A percentile compares a stretch with the other conserved stretches of the same genome.
These are phyloP conservation scores for Dissostichus mawsoni DNA, from an alignment of 2,113 vertebrate genomes.

Conservation along the genomic window DNA sequence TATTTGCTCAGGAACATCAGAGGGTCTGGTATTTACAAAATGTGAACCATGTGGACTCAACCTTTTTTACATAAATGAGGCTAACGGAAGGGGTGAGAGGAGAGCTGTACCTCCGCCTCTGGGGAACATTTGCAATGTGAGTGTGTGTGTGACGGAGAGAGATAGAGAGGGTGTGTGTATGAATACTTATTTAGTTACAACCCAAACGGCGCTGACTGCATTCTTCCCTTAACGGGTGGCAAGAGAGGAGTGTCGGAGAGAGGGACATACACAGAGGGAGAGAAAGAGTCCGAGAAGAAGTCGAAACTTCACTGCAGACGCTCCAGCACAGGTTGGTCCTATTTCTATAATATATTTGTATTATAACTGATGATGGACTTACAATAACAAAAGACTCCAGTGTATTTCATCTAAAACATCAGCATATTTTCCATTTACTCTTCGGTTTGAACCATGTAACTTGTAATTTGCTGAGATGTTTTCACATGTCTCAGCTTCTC, in stretches of 20 bases:
- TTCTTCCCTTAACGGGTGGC: constrained; percentile 61
- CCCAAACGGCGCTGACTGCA: constrained; percentile 61
- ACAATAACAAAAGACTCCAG: not conserved
- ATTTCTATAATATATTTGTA: not conserved
- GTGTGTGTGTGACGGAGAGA: not conserved
- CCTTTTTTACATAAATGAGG: constrained; percentile 12
- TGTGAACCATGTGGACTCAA: constrained; percentile 35
- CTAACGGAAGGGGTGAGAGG: constrained; percentile 4
- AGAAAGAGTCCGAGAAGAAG: constrained; percentile 36
- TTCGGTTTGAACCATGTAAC: not conserved
- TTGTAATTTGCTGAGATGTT: not conserved
- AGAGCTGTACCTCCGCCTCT: constrained; percentile 17
- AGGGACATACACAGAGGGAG: not conserved
- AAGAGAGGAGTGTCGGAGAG: constrained; percentile 30
- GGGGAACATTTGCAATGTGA: constrained; percentile 4
- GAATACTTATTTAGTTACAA: constrained; percentile 67
- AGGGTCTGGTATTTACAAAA: not conserved
- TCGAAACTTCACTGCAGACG: constrained; percentile 59
- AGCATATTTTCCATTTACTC: accelerated
- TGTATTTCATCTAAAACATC: not conserved
- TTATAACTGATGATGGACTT: not conserved
- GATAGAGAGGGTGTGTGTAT: not conserved
- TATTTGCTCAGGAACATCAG: constrained; percentile 12
- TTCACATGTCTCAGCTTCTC: constrained; percentile 3
- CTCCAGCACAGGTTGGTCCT: constrained; percentile 63